Evolutionary conservation across 1,140 invertebrate genomes (phyloP).

Genomic region (Aradophagus sp.): DNA sequence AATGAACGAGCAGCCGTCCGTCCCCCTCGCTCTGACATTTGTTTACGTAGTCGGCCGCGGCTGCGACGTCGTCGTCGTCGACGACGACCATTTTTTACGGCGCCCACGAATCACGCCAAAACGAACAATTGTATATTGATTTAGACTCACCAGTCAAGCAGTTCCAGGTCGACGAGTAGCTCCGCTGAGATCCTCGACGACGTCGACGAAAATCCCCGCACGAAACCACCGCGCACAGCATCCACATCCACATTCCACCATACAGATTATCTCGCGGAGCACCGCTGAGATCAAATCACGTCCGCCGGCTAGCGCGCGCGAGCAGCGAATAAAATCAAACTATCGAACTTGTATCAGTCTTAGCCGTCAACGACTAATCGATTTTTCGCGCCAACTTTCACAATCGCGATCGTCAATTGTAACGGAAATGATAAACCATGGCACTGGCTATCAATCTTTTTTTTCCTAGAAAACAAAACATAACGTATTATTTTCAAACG

Average conservation of each 20-base stretch:
- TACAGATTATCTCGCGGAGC: conserved; percentile 64
- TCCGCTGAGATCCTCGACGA: conserved; percentile 28
- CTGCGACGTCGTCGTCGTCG: conserved; percentile 5
- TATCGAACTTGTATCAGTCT: too few relatives aligned
- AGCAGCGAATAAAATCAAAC: too few relatives aligned
- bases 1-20: conserved; percentile 1
- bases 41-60: conserved; percentile 56
- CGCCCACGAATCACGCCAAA: conserved; percentile 15
- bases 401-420: too few relatives aligned
- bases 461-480: too few relatives aligned
- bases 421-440: too few relatives aligned
- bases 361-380: too few relatives aligned
- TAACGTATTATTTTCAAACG: too few relatives aligned
- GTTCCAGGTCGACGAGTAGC: conserved; percentile 13
- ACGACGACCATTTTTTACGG: conserved; percentile 28
- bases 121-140: too few relatives aligned
- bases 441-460: too few relatives aligned
- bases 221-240: conserved; percentile 70
- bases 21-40: conserved; percentile 60
- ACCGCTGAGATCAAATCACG: conserved; percentile 63
- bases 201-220: conserved; percentile 58
- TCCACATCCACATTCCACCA: conserved; percentile 70
- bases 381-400: too few relatives aligned
- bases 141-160: conserved; percentile 37
- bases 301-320: too few relatives aligned